Evolutionary conservation across 2,797 vertebrate species (phyloP), one percentile per base, ranked within the genome.

Genomic region (Spondyliosoma cantharus): DNA sequence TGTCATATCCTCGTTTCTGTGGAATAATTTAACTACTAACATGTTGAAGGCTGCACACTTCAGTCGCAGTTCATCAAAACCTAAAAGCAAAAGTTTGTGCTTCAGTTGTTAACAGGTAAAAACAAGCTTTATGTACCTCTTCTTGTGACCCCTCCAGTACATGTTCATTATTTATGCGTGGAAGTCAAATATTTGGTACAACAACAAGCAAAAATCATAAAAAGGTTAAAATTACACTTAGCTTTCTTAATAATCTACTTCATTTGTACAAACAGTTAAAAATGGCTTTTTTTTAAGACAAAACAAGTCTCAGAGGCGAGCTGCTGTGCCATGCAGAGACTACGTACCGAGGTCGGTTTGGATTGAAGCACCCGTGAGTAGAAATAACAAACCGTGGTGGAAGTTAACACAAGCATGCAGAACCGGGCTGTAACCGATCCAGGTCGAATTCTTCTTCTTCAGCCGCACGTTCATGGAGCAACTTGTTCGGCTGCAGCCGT

Each of bases 281-380:
- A 92, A 92, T 90, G 82, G 90, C 90, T 49, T 54, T 54, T 50
- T 57, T 50, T 72, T 69, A 89, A 88, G 74, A 89, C 78, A 80
- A 67, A 73, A 46, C 1, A 1, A 52, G 83, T 86, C 79, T 89
- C 71, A 3, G 71, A 69, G 78, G 54, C 64, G 61, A 68, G 67
- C 43, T 60, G 78, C 69, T 42, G 2, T 29, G 66, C 79, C 65
- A 13, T 50, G 64, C 81, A 64, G 86, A 87, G 79, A 78, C 83
- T 3, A 29, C 86, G 90, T 87, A 91, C 90, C 86, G 84, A 92
- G 89, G 90, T 93, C 58, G 70, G 73, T 89, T 89, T 90, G 88
- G 90, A 91, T 84, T 83, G 32, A 81, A 93, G 91, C 92, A 93
- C 92, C 92, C 58, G 70, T 86, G 87, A 87, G 84, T 61, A 71